Evolutionary conservation across 1,140 invertebrate genomes (phyloP).

Genomic region (Trachymyrmex cornetzi): DNA sequence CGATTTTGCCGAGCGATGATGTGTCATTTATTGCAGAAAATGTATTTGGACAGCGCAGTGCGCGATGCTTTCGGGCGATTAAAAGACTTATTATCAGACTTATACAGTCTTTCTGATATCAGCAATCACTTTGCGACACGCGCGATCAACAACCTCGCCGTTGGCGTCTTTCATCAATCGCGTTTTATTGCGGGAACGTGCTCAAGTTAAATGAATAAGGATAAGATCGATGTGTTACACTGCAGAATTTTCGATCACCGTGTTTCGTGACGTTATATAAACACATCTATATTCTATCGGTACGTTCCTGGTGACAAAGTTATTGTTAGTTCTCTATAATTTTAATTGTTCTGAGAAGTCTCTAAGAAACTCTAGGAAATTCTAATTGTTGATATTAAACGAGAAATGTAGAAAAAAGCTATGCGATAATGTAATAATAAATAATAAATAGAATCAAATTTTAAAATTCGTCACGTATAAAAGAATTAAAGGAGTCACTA

Average conservation of each 20-base stretch:
- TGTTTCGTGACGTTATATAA: constrained; percentile 46
- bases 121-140: constrained; percentile 35
- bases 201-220: constrained; percentile 54
- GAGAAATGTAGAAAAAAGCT: neutral
- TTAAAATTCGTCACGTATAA: neutral
- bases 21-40: constrained; percentile 34
- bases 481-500: neutral
- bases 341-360: constrained; percentile 1
- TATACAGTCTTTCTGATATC: constrained; percentile 50
- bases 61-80: constrained; percentile 40
- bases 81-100: constrained; percentile 54
- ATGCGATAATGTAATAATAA: neutral
- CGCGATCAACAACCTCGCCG: constrained; percentile 51
- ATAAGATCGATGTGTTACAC: constrained; percentile 58
- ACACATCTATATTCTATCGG: constrained; percentile 57
- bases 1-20: constrained; percentile 19
- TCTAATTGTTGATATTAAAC: constrained; percentile 2
- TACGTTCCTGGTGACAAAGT: constrained; percentile 19
- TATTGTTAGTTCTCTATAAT: constrained; percentile 19
- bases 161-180: constrained; percentile 56
- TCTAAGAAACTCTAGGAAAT: neutral
- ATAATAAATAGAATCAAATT: neutral
- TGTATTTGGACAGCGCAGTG: constrained; percentile 1
- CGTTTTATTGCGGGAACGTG: constrained; percentile 39
- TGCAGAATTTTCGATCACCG: constrained; percentile 54